phyloP scores from a whole-genome alignment of 1,140 invertebrate species.

The Eriosoma lanigerum region DNA sequence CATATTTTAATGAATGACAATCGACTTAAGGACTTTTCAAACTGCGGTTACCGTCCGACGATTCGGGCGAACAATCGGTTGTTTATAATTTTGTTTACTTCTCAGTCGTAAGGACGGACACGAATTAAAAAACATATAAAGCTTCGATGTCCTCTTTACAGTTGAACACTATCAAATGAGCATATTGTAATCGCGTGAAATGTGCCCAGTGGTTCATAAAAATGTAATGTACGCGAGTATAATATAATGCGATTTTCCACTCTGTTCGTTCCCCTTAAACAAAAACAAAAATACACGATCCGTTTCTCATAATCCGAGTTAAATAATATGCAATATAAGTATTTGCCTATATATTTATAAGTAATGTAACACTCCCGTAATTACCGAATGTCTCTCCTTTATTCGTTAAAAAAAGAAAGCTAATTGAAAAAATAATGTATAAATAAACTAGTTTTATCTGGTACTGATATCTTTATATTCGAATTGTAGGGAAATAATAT shows the following conservation, averaged over 20 bases:
- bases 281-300: background rate
- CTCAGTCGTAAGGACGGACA: background rate
- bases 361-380: too few relatives aligned
- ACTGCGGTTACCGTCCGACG: background rate
- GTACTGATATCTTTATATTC: background rate
- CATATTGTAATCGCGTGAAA: constrained; percentile 13
- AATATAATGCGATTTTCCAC: constrained; percentile 10
- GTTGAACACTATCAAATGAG: constrained; percentile 15
- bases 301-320: background rate
- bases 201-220: constrained; percentile 30
- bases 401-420: background rate
- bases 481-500: background rate
- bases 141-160: constrained; percentile 23
- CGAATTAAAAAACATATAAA: background rate
- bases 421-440: background rate
- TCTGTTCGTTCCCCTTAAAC: background rate
- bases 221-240: background rate
- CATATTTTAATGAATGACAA: background rate
- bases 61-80: background rate
- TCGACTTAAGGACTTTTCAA: background rate
- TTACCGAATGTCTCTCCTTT: too few relatives aligned
- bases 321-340: background rate
- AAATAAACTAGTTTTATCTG: background rate
- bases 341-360: too few relatives aligned
- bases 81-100: background rate